phyloP scores from a whole-genome alignment of 1,140 invertebrate species.

The Meloidogyne chitwoodi region DNA sequence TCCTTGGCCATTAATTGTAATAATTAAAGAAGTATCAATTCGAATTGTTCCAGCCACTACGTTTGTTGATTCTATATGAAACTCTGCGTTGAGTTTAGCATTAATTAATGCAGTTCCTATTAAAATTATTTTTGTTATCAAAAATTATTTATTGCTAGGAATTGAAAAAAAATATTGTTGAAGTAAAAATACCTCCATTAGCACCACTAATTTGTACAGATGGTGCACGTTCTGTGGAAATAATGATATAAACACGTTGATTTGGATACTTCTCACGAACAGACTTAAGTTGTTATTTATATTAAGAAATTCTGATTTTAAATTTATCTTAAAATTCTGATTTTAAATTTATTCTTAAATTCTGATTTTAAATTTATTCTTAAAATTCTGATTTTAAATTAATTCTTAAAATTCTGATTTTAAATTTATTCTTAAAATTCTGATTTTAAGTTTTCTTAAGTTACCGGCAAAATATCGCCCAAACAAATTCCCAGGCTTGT shows the following conservation, averaged over 20 bases:
- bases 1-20: conserved; percentile 41
- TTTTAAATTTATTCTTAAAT: too few relatives aligned
- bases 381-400: too few relatives aligned
- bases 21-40: conserved; percentile 42
- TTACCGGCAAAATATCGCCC: conserved; percentile 55
- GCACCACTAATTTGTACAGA: conserved; percentile 43
- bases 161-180: not conserved
- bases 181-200: conserved; percentile 44
- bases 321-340: too few relatives aligned
- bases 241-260: conserved; percentile 47
- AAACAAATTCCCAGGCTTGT: conserved; percentile 57
- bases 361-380: too few relatives aligned
- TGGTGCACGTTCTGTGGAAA: conserved; percentile 50
- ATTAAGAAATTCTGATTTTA: too few relatives aligned
- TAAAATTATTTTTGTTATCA: not conserved
- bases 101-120: conserved; percentile 45
- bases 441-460: not conserved
- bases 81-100: conserved; percentile 53
- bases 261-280: conserved; percentile 57
- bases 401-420: not conserved
- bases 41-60: conserved; percentile 39
- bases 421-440: not conserved
- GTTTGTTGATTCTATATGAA: conserved; percentile 57
- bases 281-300: not conserved
- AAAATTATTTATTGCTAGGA: not conserved